A percentile compares a stretch with the other conserved stretches of the same genome.
Conservation (phyloP, 2,888 invertebrate species). For the Sarcophaga caerulescens region DNA sequence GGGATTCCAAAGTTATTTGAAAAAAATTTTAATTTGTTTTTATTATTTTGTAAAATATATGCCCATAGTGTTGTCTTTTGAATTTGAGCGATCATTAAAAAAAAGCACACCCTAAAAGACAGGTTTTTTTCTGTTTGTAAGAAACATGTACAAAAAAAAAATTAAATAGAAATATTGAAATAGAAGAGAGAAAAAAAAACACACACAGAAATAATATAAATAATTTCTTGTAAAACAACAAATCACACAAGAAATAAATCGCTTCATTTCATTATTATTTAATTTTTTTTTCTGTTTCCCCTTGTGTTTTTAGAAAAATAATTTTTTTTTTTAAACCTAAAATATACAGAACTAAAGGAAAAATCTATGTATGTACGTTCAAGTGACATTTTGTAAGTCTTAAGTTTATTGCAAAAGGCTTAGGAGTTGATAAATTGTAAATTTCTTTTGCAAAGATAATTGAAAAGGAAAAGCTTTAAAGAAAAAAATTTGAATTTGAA, state of each 20-base stretch:
- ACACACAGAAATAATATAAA: constrained; percentile 38
- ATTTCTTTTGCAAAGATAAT: neutral
- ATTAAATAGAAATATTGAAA: neutral
- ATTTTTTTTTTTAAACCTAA: too few relatives aligned
- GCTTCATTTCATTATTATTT: constrained; percentile 49
- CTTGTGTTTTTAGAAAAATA: neutral
- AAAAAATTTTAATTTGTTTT: too few relatives aligned
- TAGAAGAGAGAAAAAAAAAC: neutral
- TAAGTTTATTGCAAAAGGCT: constrained; percentile 60
- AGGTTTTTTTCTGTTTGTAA: constrained; percentile 38
- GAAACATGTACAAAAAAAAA: neutral
- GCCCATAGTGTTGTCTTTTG: constrained; percentile 38
- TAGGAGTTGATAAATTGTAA: constrained; percentile 11
- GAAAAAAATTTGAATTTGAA: neutral
- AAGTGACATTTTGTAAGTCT: constrained; percentile 61
- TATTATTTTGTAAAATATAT: too few relatives aligned
- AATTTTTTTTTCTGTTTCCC: constrained; percentile 20
- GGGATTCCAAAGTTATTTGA: too few relatives aligned
- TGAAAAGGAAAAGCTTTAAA: constrained; percentile 4
- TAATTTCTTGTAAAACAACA: constrained; percentile 63
- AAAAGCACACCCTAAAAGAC: constrained; percentile 66
- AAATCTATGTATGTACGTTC: constrained; percentile 4
- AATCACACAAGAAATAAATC: constrained; percentile 53
- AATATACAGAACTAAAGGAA: neutral
- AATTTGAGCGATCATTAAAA: constrained; percentile 33